Conservation (phyloP, 2,797 vertebrate genomes). For the Hybognathus amarus region DNA sequence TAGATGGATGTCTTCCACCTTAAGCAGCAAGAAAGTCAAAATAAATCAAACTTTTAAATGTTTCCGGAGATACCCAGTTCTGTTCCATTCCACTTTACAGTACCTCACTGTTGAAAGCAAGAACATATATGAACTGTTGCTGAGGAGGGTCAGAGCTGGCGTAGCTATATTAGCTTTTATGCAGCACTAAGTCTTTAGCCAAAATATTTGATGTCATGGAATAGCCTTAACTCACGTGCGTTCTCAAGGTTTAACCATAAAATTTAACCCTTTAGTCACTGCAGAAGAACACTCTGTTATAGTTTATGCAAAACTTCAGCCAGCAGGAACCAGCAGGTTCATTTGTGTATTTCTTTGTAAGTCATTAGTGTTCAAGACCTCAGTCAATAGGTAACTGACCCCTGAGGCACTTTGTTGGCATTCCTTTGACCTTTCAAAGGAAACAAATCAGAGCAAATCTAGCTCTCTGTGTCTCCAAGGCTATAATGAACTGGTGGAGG, state of each 20-base stretch:
- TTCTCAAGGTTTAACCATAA: background rate
- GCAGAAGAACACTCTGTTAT: background rate
- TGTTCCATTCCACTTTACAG: background rate
- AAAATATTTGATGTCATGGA: background rate
- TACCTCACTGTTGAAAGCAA: background rate
- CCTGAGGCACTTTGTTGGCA: conserved; percentile 8
- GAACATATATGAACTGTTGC: background rate
- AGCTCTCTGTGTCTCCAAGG: conserved; percentile 20
- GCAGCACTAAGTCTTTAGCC: background rate
- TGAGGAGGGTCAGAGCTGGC: background rate
- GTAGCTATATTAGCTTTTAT: background rate
- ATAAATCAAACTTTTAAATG: background rate
- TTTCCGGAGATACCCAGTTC: background rate
- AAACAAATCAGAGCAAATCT: conserved; percentile 34
- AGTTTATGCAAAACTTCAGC: background rate
- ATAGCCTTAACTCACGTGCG: background rate
- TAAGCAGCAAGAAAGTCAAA: background rate
- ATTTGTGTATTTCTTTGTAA: background rate
- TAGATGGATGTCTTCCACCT: background rate
- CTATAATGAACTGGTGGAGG: conserved; percentile 40
- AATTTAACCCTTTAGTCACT: background rate
- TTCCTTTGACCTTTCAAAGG: conserved; percentile 41
- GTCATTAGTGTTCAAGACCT: conserved; percentile 13
- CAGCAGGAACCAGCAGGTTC: background rate
- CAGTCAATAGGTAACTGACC: conserved; percentile 27